Evolutionary conservation across 1,140 invertebrate species (phyloP), one percentile per base, ranked within the genome.

Genomic region (Agrilus planipennis): DNA sequence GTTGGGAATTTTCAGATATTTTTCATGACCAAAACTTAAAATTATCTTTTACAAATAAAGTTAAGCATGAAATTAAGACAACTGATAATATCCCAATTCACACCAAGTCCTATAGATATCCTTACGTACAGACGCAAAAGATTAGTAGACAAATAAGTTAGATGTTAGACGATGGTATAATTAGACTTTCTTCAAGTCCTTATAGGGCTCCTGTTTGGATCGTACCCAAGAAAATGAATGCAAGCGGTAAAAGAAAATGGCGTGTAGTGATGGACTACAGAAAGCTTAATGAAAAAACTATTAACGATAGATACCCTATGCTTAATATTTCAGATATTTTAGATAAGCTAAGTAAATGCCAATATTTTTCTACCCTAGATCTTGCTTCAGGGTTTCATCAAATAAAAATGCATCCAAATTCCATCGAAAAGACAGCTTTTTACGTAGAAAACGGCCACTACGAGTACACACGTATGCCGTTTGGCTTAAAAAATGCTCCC

Each of bases 331-430:
- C 59, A 15, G 58, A 67, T 7, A 54, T 59, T 9, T 45, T 72
- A 14, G 54, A 67, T 45, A 44, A 52, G 21, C 39, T 75, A 39
- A 55, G 56, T 4, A 53, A 55, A 6, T 46, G 53, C 6, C 49
- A 53, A 34, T 67, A 59, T 42, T 72, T 74, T 41, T 54, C 55
- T 1, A 59, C 59, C 0, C 36, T 75, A 12, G 70, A 75, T 52
- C 41, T 70, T n/a, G 48, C 50, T 0, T 58, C 47, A 23, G 72
- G 71, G 4, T 76, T 67, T 55, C 67, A 63, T 50, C 71, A 76
- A 47, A 58, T 75, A 50, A 9, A 48, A n/a, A n/a, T n/a, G n/a
- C n/a, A n/a, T n/a, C n/a, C n/a, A n/a, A n/a, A n/a, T n/a, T n/a
- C n/a, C n/a, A n/a, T n/a, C n/a, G n/a, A n/a, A n/a, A n/a, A n/a